Conservation (phyloP, 2,888 invertebrate species). For the Drosophila neotestacea region DNA sequence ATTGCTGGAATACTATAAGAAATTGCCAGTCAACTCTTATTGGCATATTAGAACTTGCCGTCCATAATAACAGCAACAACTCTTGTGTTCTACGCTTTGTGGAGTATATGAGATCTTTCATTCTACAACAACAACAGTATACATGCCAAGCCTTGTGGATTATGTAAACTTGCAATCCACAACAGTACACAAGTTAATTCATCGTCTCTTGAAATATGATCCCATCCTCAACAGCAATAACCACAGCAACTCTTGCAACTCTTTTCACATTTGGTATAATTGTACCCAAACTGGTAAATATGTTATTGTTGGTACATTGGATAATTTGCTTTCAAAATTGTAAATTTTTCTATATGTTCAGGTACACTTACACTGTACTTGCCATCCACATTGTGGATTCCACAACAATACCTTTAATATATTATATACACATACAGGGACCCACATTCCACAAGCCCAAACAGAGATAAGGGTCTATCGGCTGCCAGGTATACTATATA, state of each 20-base stretch:
- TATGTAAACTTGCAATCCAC: constrained; percentile 38
- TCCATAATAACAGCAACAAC: constrained; percentile 20
- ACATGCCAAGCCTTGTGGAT: constrained; percentile 25
- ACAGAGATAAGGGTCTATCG: constrained; percentile 58
- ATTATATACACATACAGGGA: constrained; percentile 9
- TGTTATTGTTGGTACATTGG: too few relatives aligned
- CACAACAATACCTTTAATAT: neutral
- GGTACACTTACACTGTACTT: too few relatives aligned
- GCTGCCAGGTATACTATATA: constrained; percentile 9
- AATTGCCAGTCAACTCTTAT: neutral
- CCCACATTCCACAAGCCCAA: constrained; percentile 48
- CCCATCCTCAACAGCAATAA: too few relatives aligned
- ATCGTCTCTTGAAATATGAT: too few relatives aligned
- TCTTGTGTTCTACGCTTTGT: neutral
- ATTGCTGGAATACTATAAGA: neutral
- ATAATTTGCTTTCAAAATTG: too few relatives aligned
- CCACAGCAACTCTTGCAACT: too few relatives aligned
- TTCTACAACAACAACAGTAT: neutral
- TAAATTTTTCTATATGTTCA: too few relatives aligned
- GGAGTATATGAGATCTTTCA: neutral
- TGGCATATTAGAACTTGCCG: neutral
- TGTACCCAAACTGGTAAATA: too few relatives aligned
- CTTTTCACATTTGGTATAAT: too few relatives aligned
- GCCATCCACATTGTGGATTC: too few relatives aligned
- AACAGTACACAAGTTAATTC: neutral